A percentile compares a stretch with the other conserved stretches of the same genome.
These are phyloP conservation scores for Oxycera nigricornis DNA, from an alignment of 2,888 invertebrate species.

Conservation along the genomic window DNA sequence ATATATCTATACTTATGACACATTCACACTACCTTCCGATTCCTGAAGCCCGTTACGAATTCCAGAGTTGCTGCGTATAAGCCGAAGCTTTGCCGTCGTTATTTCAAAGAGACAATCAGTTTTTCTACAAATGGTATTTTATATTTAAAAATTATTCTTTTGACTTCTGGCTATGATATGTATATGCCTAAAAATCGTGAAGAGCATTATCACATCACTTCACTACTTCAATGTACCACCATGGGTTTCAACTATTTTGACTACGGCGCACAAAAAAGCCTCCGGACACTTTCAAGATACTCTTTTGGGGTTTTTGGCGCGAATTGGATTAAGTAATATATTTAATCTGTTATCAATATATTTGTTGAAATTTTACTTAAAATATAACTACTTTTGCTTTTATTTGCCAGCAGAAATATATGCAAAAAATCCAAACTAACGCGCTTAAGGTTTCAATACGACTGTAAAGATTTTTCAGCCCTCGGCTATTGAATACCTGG, in stretches of 20 bases:
- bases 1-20: not conserved
- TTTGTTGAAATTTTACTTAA: not conserved
- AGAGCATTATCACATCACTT: not conserved
- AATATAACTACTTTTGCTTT: conserved; percentile 3
- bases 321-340: conserved; percentile 10
- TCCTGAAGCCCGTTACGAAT: conserved; percentile 59
- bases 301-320: not conserved
- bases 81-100: conserved; percentile 30
- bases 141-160: not conserved
- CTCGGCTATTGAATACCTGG: conserved; percentile 63
- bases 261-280: not conserved
- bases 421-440: conserved; percentile 59
- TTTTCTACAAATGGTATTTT: not conserved
- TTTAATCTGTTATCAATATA: not conserved
- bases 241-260: not conserved
- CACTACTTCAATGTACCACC: not conserved
- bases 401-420: conserved; percentile 27
- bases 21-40: conserved; percentile 49
- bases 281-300: not conserved
- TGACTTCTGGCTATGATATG: not conserved
- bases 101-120: not conserved
- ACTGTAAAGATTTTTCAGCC: conserved; percentile 62
- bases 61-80: conserved; percentile 57
- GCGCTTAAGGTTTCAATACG: conserved; percentile 59
- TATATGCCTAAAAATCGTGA: not conserved